Evolutionary conservation across 1,140 invertebrate genomes (phyloP).

Genomic region (Drosophila saltans): DNA sequence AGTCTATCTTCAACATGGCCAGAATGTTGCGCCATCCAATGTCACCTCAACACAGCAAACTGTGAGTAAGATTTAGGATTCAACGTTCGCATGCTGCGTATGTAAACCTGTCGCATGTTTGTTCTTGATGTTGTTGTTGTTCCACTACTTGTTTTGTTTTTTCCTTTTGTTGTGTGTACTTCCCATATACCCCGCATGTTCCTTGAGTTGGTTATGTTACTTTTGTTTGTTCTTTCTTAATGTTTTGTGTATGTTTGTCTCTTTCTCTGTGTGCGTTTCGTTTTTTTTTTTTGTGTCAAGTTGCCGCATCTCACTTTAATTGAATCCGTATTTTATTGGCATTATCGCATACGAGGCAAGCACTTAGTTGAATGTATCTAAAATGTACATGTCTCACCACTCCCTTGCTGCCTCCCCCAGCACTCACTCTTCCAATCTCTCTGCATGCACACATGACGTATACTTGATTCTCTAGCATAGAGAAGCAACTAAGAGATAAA

Average conservation of each 20-base stretch:
- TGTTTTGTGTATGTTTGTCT: conserved; percentile 27
- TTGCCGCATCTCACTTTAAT: conserved; percentile 58
- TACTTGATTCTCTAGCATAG: conserved; percentile 35
- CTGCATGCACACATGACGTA: conserved; percentile 40
- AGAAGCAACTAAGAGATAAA: background rate
- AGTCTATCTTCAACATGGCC: conserved; percentile 80
- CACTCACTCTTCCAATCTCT: background rate
- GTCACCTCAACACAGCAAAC: conserved; percentile 74
- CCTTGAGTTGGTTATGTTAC: conserved; percentile 36
- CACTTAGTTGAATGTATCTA: conserved; percentile 47
- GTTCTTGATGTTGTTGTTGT: conserved; percentile 31
- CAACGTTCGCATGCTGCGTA: conserved; percentile 51
- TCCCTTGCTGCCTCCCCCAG: background rate
- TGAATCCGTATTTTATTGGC: conserved; percentile 73
- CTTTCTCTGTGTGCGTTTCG: conserved; percentile 20
- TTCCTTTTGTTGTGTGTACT: conserved; percentile 31
- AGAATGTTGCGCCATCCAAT: conserved; percentile 67
- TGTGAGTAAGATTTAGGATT: conserved; percentile 73
- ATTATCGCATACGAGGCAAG: conserved; percentile 62
- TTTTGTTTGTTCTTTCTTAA: conserved; percentile 27
- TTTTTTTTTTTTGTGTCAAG: conserved; percentile 26
- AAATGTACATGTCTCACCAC: conserved; percentile 6
- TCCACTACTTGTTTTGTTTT: conserved; percentile 39
- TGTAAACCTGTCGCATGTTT: conserved; percentile 68
- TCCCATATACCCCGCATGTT: conserved; percentile 10